Evolutionary conservation across 2,888 invertebrate genomes (phyloP).

Genomic region (Cerceris rybyensis): DNA sequence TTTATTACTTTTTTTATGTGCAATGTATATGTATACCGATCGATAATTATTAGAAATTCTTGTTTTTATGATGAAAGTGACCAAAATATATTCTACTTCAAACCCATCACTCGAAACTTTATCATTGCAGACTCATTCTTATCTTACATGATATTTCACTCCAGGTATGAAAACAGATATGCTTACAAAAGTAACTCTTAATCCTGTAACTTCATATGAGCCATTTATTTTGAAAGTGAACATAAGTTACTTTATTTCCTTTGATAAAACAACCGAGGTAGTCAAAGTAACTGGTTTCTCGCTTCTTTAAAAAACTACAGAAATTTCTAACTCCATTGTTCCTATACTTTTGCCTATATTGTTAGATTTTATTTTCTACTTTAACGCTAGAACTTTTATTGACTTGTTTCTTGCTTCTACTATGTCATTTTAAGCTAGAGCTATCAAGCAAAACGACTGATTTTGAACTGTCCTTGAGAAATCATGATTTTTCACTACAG

Average conservation of each 20-base stretch:
- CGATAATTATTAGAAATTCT: constrained; percentile 46
- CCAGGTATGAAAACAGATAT: constrained; percentile 4
- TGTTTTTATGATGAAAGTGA: constrained; percentile 52
- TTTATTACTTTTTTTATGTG: constrained; percentile 47
- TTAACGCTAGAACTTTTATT: too few species aligned
- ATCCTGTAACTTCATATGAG: not conserved
- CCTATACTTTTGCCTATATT: too few species aligned
- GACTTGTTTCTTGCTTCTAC: too few species aligned
- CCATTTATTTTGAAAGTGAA: not conserved
- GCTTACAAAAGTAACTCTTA: constrained; percentile 9
- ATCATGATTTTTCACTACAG: too few species aligned
- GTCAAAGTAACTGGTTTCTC: too few species aligned
- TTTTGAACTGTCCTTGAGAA: too few species aligned
- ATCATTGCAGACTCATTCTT: constrained; percentile 11
- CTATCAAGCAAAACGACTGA: too few species aligned
- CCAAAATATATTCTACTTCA: constrained; percentile 52
- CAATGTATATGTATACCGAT: constrained; percentile 41
- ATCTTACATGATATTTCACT: constrained; percentile 17
- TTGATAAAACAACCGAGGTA: too few species aligned
- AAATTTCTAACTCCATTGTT: too few species aligned
- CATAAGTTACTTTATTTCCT: not conserved
- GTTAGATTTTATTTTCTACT: too few species aligned
- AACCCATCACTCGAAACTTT: constrained; percentile 24
- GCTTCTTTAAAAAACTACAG: too few species aligned
- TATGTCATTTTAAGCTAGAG: too few species aligned